Percentiles rank a stretch among this genome's conserved stretches.
Evolutionary conservation across 2,888 invertebrate genomes (phyloP).

Genomic region (Anagyrus pseudococci): DNA sequence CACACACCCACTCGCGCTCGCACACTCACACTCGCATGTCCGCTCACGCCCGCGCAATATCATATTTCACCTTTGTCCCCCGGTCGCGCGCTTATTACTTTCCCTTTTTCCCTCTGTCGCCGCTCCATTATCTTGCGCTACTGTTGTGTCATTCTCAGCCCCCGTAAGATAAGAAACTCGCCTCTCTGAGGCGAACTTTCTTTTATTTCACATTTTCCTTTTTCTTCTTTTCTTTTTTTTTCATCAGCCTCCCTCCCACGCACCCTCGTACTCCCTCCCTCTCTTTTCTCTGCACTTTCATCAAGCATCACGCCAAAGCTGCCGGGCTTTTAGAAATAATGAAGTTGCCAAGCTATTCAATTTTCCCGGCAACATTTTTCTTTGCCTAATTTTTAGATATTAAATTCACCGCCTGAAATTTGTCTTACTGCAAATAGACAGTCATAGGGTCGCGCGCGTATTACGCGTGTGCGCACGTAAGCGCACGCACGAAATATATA

Average conservation of each 20-base stretch:
- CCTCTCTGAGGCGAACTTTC: too few relatives aligned
- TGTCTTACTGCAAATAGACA: too few relatives aligned
- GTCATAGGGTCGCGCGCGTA: too few relatives aligned
- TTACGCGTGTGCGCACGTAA: too few relatives aligned
- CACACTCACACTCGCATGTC: too few relatives aligned
- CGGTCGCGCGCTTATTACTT: conserved; percentile 7
- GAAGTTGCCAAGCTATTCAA: conserved; percentile 12
- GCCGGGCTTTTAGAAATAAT: conserved; percentile 14
- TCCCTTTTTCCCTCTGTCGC: background rate
- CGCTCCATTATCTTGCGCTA: conserved; percentile 9
- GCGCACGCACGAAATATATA: too few relatives aligned
- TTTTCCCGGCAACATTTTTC: background rate
- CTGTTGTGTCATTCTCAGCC: conserved; percentile 3
- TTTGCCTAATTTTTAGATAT: too few relatives aligned
- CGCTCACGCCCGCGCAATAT: conserved; percentile 9
- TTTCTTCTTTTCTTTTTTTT: too few relatives aligned
- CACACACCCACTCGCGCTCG: too few relatives aligned
- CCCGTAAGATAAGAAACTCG: conserved; percentile 16
- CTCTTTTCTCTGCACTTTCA: conserved; percentile 4
- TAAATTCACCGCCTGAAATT: too few relatives aligned
- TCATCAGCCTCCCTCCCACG: too few relatives aligned
- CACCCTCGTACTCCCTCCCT: background rate
- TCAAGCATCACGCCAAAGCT: conserved; percentile 8
- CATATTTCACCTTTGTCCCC: conserved; percentile 21
- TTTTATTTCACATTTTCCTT: too few relatives aligned